A percentile compares a stretch with the other conserved stretches of the same genome.
phyloP scores from a whole-genome alignment of 2,113 vertebrate species.

The Tinamus guttatus region DNA sequence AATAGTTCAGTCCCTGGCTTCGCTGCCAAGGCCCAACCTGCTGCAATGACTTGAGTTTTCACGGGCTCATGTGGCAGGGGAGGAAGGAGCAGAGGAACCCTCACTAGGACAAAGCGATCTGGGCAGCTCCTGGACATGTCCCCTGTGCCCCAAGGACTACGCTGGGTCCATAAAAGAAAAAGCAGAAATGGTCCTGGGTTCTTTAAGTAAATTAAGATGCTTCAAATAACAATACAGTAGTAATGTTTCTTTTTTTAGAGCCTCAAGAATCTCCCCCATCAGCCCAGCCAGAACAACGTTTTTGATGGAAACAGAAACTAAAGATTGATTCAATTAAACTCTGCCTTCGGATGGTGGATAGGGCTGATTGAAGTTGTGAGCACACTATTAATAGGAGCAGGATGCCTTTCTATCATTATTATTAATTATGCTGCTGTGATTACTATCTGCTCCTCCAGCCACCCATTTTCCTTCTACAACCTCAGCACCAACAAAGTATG shows the following conservation, averaged over 20 bases:
- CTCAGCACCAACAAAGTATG: not conserved
- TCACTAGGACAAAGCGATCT: not conserved
- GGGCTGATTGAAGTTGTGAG: slow-evolving; percentile 51
- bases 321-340: slow-evolving; percentile 5
- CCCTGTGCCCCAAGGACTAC: not conserved
- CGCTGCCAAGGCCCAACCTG: not conserved
- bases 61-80: not conserved
- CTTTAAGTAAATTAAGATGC: not conserved
- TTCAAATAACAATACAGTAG: not conserved
- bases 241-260: not conserved
- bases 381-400: slow-evolving; percentile 46
- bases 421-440: slow-evolving; percentile 62
- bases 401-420: slow-evolving; percentile 50
- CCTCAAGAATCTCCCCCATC: not conserved
- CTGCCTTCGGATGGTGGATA: not conserved
- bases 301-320: slow-evolving; percentile 8
- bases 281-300: not conserved
- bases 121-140: not conserved
- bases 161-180: not conserved
- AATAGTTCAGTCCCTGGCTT: not conserved
- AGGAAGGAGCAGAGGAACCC: not conserved
- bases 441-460: slow-evolving; percentile 30
- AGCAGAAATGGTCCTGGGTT: not conserved
- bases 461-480: not conserved
- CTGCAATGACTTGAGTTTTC: not conserved